Percentiles rank a stretch among this genome's conserved stretches.
phyloP scores from a whole-genome alignment of 2,113 vertebrate genomes.

The Alectura lathami region DNA sequence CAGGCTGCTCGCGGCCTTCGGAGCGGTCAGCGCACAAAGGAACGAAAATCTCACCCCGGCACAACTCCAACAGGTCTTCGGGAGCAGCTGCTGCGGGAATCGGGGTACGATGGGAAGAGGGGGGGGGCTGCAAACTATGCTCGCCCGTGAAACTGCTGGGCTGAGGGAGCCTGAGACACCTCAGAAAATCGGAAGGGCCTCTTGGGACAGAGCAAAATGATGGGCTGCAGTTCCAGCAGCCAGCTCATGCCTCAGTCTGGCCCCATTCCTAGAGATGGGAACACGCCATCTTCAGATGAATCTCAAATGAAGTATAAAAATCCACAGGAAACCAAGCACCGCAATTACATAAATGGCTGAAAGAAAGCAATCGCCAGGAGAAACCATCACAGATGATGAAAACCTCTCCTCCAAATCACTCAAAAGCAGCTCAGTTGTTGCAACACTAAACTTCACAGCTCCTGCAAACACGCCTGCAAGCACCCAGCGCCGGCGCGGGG shows the following conservation, averaged over 20 bases:
- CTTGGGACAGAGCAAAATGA: not conserved
- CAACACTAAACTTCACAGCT: not conserved
- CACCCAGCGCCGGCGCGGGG: not conserved
- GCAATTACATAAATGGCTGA: slow-evolving; percentile 12
- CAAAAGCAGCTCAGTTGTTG: not conserved
- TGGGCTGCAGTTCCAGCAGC: not conserved
- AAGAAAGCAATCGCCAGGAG: slow-evolving; percentile 11
- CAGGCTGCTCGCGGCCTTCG: not conserved
- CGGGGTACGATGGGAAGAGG: not conserved
- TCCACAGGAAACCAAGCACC: not conserved
- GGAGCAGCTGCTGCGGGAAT: not conserved
- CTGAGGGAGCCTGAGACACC: not conserved
- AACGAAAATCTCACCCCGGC: not conserved
- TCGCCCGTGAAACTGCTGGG: rapidly evolving
- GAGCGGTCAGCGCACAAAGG: rapidly evolving
- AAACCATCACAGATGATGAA: slow-evolving; percentile 11
- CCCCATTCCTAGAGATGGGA: slow-evolving; percentile 36
- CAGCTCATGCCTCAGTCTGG: slow-evolving; percentile 14
- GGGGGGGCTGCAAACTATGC: not conserved
- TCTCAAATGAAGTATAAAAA: slow-evolving; percentile 44
- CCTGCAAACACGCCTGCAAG: not conserved
- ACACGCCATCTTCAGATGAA: slow-evolving; percentile 17
- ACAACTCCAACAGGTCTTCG: not conserved
- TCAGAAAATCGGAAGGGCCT: not conserved
- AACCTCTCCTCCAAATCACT: slow-evolving; percentile 15